Evolutionary conservation across 2,797 vertebrate species (phyloP).

Genomic region (Microcaecilia unicolor): DNA sequence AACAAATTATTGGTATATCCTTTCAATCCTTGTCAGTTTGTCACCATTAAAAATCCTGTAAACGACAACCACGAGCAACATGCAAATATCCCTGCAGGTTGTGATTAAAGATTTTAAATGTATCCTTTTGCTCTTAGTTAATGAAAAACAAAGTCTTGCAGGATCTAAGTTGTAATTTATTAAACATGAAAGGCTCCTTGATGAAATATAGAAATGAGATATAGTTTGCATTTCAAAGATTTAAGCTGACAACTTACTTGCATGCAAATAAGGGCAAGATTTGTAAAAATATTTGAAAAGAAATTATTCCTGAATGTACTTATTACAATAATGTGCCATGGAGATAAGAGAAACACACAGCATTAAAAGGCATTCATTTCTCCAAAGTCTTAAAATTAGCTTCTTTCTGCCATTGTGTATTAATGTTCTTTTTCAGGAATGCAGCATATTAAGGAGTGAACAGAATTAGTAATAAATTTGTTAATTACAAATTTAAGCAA

Average conservation of each 20-base stretch:
- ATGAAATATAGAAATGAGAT: conserved; percentile 97
- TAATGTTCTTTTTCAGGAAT: conserved; percentile 75
- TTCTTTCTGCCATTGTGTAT: conserved; percentile 79
- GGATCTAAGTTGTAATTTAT: conserved; percentile 91
- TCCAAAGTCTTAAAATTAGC: conserved; percentile 83
- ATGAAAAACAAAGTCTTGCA: conserved; percentile 95
- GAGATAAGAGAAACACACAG: conserved; percentile 78
- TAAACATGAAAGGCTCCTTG: conserved; percentile 95
- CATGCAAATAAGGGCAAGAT: conserved; percentile 86
- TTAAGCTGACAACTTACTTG: conserved; percentile 84
- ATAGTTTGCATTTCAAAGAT: conserved; percentile 95
- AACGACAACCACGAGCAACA: conserved; percentile 84
- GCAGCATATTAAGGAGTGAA: conserved; percentile 74
- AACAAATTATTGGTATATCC: conserved; percentile 71
- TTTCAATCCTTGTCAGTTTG: conserved; percentile 72
- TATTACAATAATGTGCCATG: conserved; percentile 82
- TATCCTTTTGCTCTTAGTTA: conserved; percentile 92
- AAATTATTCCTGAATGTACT: conserved; percentile 82
- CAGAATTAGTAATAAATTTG: conserved; percentile 81
- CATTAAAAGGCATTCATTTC: conserved; percentile 80
- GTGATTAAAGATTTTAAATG: conserved; percentile 93
- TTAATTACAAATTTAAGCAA: conserved; percentile 85
- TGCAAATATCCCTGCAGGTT: conserved; percentile 91
- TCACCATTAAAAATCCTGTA: conserved; percentile 73
- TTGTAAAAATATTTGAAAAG: conserved; percentile 81